Evolutionary conservation across 2,888 invertebrate genomes (phyloP).

Genomic region (Athetis lepigone): DNA sequence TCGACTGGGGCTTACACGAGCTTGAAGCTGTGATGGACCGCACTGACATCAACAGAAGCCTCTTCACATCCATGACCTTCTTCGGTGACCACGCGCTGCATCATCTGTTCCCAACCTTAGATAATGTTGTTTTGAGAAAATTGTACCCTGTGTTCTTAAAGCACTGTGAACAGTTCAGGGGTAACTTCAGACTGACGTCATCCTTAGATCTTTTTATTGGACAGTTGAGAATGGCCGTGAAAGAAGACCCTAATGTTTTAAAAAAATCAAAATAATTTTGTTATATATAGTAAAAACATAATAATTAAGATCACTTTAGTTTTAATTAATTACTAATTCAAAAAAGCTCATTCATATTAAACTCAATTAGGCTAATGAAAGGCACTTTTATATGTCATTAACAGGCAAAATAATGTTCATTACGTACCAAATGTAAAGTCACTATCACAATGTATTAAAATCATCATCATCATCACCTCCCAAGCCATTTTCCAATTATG

Average conservation of each 20-base stretch:
- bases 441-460: no score
- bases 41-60: slow-evolving; percentile 91
- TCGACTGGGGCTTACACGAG: slow-evolving; percentile 95
- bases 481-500: no score
- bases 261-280: slow-evolving; percentile 10
- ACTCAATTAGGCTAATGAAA: no score
- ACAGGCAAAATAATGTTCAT: no score
- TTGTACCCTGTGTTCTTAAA: slow-evolving; percentile 92
- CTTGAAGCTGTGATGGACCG: slow-evolving; percentile 94
- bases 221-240: slow-evolving; percentile 76
- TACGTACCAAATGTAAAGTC: no score
- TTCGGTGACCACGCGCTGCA: slow-evolving; percentile 95
- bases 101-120: slow-evolving; percentile 95
- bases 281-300: no score
- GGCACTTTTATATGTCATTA: no score
- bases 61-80: slow-evolving; percentile 92
- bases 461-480: no score
- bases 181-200: slow-evolving; percentile 83
- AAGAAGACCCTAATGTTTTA: slow-evolving; percentile 72
- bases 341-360: no score
- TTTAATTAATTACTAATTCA: no score
- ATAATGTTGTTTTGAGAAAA: slow-evolving; percentile 92
- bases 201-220: slow-evolving; percentile 80
- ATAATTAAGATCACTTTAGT: no score
- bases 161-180: slow-evolving; percentile 91